Evolutionary conservation across 2,888 invertebrate genomes (phyloP).

Genomic region (Nephrocerus scutellatus): DNA sequence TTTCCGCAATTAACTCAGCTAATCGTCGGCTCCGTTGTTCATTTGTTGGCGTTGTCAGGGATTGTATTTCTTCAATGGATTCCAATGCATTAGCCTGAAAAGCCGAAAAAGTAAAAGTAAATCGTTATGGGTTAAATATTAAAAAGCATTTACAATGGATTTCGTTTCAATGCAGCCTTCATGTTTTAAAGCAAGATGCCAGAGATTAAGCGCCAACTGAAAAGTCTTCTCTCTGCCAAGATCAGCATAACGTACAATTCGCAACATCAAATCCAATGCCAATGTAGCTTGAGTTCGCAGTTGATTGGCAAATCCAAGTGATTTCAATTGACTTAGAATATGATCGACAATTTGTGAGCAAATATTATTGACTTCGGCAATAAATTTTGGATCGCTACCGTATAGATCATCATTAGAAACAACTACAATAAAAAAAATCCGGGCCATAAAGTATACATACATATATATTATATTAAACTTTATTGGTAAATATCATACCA

Average conservation of each 20-base stretch:
- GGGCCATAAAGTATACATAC: background rate
- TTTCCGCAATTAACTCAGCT: no score
- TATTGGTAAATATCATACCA: no score
- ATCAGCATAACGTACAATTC: constrained; percentile 61
- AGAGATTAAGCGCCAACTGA: constrained; percentile 69
- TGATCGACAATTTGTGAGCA: constrained; percentile 71
- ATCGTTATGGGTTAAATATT: no score
- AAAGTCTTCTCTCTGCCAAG: constrained; percentile 55
- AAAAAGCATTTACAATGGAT: constrained; percentile 38
- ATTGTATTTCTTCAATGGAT: no score
- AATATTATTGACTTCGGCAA: constrained; percentile 70
- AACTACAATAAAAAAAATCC: constrained; percentile 49
- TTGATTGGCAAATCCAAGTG: constrained; percentile 61
- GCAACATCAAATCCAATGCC: constrained; percentile 66
- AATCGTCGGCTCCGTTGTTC: no score
- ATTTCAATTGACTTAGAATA: constrained; percentile 61
- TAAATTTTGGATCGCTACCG: constrained; percentile 80
- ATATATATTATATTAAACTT: no score
- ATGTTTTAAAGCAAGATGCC: constrained; percentile 70
- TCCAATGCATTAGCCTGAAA: no score
- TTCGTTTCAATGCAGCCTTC: constrained; percentile 52
- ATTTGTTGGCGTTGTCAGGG: no score
- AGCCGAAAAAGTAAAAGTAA: no score
- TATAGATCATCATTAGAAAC: constrained; percentile 90
- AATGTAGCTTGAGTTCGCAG: constrained; percentile 63